Evolutionary conservation across 2,797 vertebrate species (phyloP), one percentile per base, ranked within the genome.

Genomic region (Microctenopoma lineatum): DNA sequence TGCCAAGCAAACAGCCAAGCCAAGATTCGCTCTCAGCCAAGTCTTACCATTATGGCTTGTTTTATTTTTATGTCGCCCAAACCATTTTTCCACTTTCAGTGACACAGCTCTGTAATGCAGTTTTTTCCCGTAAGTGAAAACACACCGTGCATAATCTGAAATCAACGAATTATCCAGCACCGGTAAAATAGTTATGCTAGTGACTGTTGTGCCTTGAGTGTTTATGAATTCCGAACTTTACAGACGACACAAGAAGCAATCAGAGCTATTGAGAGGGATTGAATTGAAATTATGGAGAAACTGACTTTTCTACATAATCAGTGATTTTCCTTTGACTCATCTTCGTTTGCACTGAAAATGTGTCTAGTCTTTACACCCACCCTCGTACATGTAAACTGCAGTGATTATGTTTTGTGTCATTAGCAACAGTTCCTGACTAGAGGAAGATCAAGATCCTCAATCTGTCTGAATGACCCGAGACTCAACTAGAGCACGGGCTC

Each of bases 111-210:
- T 46, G 55, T 48, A 71, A 72, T 57, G 59, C 48, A 25, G 25
- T 58, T 70, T 53, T 64, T 42, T 34, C 9, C 9, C 76, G 77
- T 48, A 77, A 87, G 85, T 90, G 78, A 86, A 79, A 84, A 75
- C 83, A 66, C 63, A 16, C 18, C 70, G 44, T 26, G 73, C 69
- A 77, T 64, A 79, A 77, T 86, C 70, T 51, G 52, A 83, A 82
- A 80, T 73, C 59, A 57, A 79, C 83, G 83, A 79, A 85, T 90
- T 82, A 89, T 89, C 88, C 85, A 87, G 50, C 57, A 3, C 48
- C 73, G 77, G 81, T 83, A 83, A 81, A 87, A 87, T 80, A 73
- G 75, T 87, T 80, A 70, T 79, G 69, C 85, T 80, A 63, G 75
- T 53, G 77, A 81, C 64, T 87, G 80, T 81, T 84, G 76, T 86